Evolutionary conservation across 2,888 invertebrate genomes (phyloP).

Genomic region (Diadromus collaris): DNA sequence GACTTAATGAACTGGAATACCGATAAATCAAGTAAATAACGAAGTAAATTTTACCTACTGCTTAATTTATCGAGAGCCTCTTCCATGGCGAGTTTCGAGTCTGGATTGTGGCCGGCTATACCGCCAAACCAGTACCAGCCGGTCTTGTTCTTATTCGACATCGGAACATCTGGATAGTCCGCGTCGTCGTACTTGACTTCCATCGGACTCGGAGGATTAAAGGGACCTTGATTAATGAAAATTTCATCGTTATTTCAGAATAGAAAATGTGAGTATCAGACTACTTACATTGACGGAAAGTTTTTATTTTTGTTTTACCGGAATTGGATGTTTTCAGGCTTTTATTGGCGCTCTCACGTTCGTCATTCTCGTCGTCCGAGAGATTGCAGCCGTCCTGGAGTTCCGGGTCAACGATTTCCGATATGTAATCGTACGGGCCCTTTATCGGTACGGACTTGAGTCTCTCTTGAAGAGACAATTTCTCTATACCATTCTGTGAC

Average conservation of each 20-base stretch:
- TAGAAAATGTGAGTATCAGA: background rate
- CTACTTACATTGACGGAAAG: background rate
- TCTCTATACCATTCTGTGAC: conserved; percentile 73
- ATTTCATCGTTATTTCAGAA: background rate
- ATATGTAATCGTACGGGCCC: conserved; percentile 77
- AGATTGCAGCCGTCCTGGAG: conserved; percentile 78
- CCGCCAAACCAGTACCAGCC: conserved; percentile 95
- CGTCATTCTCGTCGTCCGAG: conserved; percentile 77
- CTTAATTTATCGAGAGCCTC: conserved; percentile 89
- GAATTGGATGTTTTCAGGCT: conserved; percentile 75
- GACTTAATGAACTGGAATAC: background rate
- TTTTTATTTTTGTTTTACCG: conserved; percentile 65
- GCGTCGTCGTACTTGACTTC: conserved; percentile 83
- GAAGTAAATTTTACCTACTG: conserved; percentile 84
- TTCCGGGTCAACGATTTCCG: conserved; percentile 78
- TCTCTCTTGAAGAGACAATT: conserved; percentile 76
- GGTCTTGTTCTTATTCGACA: conserved; percentile 85
- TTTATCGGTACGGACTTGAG: conserved; percentile 75
- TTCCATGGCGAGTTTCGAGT: conserved; percentile 85
- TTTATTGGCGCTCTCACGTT: conserved; percentile 74
- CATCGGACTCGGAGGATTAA: conserved; percentile 79
- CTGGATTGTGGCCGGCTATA: conserved; percentile 86
- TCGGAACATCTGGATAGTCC: conserved; percentile 84
- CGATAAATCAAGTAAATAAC: conserved; percentile 42
- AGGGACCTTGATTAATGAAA: conserved; percentile 75